Evolutionary conservation across 2,113 vertebrate genomes (phyloP), one percentile per base, ranked within the genome.

Genomic region (Scatophagus argus): DNA sequence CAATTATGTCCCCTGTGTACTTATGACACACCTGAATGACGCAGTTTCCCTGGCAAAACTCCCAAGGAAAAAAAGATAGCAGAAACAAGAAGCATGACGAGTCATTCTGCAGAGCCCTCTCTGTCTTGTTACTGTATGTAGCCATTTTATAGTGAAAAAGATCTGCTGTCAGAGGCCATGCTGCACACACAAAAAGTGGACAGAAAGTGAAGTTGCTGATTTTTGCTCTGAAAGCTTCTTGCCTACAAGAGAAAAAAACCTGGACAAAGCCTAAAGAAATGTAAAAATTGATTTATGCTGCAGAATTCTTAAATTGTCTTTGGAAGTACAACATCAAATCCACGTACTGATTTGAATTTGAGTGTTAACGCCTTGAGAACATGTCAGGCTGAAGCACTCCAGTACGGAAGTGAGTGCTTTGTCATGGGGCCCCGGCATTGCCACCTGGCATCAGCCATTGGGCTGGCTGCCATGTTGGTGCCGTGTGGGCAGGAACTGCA

Each of bases 21-120:
- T 52, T 23, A 49, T 36, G 71, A 61, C 82, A 81, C 85, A 91
- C 85, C 88, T 90, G 64, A 65, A 66, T 88, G 85, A 88, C 75
- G 75, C 77, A 77, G 44, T 65, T 81, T 80, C 29, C 16, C 52
- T 68, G 64, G 49, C 38, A 67, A 38, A 54, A 29, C 39, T 51
- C 47, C 32, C 19, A 39, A 36, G 7, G 75, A 31, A 59, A 17
- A 47, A 72, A 77, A 72, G n/a, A 32, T 14, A 58, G 58, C 36
- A 51, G 31, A 66, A 49, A 5, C 27, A 47, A 77, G 36, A 59
- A 29, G 41, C 55, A 68, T n/a, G 38, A 77, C 21, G 16, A 58
- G 38, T 3, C 47, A 47, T 49, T 46, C 21, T 69, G 59, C 44
- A 63, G 32, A 54, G 56, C 64, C 55, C 52, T 47, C 72, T 79